Conservation (phyloP, 2,888 invertebrate species). For the Eumacrocentrus americanus region DNA sequence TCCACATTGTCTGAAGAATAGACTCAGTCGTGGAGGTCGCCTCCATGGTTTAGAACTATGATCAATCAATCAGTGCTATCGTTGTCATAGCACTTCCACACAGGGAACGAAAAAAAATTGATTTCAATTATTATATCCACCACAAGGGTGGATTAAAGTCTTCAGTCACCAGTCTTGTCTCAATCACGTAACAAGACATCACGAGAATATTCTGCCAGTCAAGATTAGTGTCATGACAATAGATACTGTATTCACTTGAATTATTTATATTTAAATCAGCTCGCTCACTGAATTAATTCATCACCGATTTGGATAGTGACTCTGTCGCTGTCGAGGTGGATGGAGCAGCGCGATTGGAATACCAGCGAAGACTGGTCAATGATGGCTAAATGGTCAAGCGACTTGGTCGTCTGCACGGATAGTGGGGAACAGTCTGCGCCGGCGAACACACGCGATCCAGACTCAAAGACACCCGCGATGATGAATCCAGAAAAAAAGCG, state of each 20-base stretch:
- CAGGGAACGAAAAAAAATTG: too few species aligned
- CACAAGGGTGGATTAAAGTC: too few species aligned
- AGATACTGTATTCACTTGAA: not conserved
- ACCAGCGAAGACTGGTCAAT: conserved; percentile 25
- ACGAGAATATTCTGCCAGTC: not conserved
- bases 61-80: not conserved
- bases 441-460: conserved; percentile 6
- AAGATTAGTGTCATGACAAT: not conserved
- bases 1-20: not conserved
- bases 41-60: conserved; percentile 2
- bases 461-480: conserved; percentile 22
- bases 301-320: too few species aligned
- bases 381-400: conserved; percentile 30
- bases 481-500: conserved; percentile 17
- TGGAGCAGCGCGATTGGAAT: conserved; percentile 21
- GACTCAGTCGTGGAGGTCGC: not conserved
- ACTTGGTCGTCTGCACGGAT: conserved; percentile 18
- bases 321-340: not conserved
- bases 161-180: too few species aligned
- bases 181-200: not conserved
- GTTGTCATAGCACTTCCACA: not conserved
- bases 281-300: not conserved
- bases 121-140: not conserved
- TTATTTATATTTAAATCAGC: too few species aligned
- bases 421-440: conserved; percentile 33